Evolutionary conservation across 2,113 vertebrate genomes (phyloP), one percentile per base, ranked within the genome.

Genomic region (Strix aluco): DNA sequence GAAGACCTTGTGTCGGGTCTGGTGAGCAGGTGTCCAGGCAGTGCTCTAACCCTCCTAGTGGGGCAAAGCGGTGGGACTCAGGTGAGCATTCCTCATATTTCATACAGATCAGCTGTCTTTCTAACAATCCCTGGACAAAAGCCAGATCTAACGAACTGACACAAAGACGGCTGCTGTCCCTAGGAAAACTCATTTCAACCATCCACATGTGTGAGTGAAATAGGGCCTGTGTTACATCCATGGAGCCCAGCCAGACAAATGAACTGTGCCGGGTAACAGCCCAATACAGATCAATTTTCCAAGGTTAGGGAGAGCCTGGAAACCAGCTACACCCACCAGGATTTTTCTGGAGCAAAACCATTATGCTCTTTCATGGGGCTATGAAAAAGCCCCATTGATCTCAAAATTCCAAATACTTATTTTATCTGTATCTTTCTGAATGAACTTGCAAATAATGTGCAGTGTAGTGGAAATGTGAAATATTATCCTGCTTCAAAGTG

Each of bases 381-480:
- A 7, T 0, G 4, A 44, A 81, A 81, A 84, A 71, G 3, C 11
- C 21, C 26, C 16, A 30, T 72, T 72, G 87, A 88, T 58, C 40
- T 70, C 71, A 62, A 78, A 74, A 78, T 71, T 92, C 36, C 44
- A 59, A 74, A 61, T 42, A 51, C 18, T 49, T 94, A 30, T 51
- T 93, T 94, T 49, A 73, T 62, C 34, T 2, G 0, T 42, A 54
- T 67, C 49, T 92, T 74, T 93, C 79, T 51, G 86, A 95, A 96
- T 90, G 73, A 90, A 93, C 54, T 78, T 40, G n/a, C 25, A 94
- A 89, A 81, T 88, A 89, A 73, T 58, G 79, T 92, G 78, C 57
- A 90, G 47, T n/a, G 36, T 46, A 83, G 63, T 82, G 55, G 42
- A 95, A 93, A 81, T 69, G 63, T 94, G 47, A 95, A 95, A 94